These are phyloP conservation scores for Poeciliopsis occidentalis DNA, from an alignment of 2,113 vertebrate genomes.

Conservation along the genomic window DNA sequence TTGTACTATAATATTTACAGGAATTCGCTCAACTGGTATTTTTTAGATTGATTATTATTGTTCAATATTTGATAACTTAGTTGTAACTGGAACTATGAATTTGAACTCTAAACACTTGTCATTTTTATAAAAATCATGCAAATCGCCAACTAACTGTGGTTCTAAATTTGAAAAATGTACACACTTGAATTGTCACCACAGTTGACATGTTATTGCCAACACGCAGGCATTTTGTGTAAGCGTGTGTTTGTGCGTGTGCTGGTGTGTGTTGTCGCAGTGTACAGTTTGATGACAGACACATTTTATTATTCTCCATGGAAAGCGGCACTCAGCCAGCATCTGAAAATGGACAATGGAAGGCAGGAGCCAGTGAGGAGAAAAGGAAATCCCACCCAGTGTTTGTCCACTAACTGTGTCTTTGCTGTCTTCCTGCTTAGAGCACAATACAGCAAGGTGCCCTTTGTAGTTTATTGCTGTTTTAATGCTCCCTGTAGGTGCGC, in stretches of 20 bases:
- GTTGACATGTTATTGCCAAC: too few species aligned
- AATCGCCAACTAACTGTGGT: too few species aligned
- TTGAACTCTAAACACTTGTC: too few species aligned
- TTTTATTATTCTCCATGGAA: slow-evolving; percentile 45
- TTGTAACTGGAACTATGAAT: too few species aligned
- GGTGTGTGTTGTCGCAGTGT: slow-evolving; percentile 9
- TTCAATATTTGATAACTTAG: too few species aligned
- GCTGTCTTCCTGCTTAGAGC: slow-evolving; percentile 62
- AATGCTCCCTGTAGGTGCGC: slow-evolving; percentile 35
- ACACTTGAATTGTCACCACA: too few species aligned
- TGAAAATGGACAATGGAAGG: slow-evolving; percentile 57
- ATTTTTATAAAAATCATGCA: too few species aligned
- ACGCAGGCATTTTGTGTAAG: neutral
- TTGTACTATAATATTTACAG: too few species aligned
- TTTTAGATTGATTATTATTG: too few species aligned
- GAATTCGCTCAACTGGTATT: too few species aligned
- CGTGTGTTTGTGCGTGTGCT: too few species aligned
- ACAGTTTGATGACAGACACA: slow-evolving; percentile 25
- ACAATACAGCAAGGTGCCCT: slow-evolving; percentile 65
- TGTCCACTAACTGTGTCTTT: slow-evolving; percentile 58
- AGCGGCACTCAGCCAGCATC: slow-evolving; percentile 36
- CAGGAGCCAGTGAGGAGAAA: slow-evolving; percentile 50
- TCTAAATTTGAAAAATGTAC: too few species aligned
- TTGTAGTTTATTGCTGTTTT: slow-evolving; percentile 50
- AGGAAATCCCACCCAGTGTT: slow-evolving; percentile 70